Evolutionary conservation across 2,113 vertebrate genomes (phyloP).

Genomic region (Stegostoma tigrinum): DNA sequence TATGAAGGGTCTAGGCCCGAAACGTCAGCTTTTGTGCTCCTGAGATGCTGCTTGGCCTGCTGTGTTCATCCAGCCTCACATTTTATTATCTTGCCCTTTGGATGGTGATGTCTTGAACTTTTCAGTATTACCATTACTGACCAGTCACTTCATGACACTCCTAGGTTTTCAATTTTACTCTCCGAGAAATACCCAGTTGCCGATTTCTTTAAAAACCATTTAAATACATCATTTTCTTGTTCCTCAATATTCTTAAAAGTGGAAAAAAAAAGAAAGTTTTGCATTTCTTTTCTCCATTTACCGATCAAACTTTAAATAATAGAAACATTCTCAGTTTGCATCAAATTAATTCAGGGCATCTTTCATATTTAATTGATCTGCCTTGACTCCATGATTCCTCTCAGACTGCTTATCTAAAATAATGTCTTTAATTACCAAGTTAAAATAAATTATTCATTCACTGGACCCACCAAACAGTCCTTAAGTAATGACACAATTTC

Average conservation of each 20-base stretch:
- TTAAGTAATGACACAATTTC: neutral
- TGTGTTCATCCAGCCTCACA: no score
- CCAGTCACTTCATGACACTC: neutral
- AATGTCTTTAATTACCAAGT: neutral
- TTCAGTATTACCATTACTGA: neutral
- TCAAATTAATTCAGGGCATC: neutral
- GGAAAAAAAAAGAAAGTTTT: neutral
- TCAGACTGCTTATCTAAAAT: neutral
- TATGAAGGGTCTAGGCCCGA: no score
- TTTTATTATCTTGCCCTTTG: no score
- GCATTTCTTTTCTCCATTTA: neutral
- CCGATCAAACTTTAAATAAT: neutral
- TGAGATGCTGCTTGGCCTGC: no score
- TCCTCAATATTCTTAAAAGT: neutral
- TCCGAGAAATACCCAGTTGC: neutral
- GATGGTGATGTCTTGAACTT: neutral
- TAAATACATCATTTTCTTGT: neutral
- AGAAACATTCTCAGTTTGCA: neutral
- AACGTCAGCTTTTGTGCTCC: no score
- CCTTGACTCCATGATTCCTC: neutral
- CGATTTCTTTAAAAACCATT: neutral
- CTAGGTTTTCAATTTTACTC: neutral
- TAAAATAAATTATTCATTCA: slow-evolving; percentile 15
- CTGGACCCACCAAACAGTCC: neutral
- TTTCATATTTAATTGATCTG: neutral